Percentiles rank a stretch among this genome's conserved stretches.
These are phyloP conservation scores for Apis cerana DNA, from an alignment of 1,140 invertebrate species.

Conservation along the genomic window DNA sequence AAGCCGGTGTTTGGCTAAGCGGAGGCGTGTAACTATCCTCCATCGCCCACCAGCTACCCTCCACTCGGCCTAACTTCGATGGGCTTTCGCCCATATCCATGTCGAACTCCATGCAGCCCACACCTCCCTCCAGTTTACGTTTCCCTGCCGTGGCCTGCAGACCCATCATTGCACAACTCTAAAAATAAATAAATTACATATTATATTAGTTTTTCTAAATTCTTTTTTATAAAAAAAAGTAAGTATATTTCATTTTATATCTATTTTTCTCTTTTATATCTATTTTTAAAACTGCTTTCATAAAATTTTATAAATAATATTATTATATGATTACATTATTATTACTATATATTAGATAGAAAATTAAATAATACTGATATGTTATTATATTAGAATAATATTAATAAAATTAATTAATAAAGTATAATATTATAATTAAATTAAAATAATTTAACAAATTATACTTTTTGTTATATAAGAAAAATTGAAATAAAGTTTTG, in stretches of 20 bases:
- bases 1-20: slow-evolving; percentile 66
- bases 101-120: slow-evolving; percentile 80
- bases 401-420: too few relatives aligned
- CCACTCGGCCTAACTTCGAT: slow-evolving; percentile 77
- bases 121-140: slow-evolving; percentile 84
- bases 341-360: not conserved
- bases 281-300: too few relatives aligned
- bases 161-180: slow-evolving; percentile 90
- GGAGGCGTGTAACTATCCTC: slow-evolving; percentile 74
- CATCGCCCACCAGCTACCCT: slow-evolving; percentile 80
- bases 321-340: too few relatives aligned
- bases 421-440: not conserved
- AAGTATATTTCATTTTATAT: not conserved
- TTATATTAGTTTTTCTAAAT: not conserved
- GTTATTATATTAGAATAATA: not conserved
- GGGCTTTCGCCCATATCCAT: slow-evolving; percentile 80
- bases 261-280: not conserved
- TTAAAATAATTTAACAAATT: not conserved
- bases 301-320: too few relatives aligned
- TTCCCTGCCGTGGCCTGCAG: slow-evolving; percentile 88
- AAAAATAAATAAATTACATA: slow-evolving; percentile 70
- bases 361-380: not conserved
- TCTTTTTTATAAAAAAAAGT: too few relatives aligned
- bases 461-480: not conserved
- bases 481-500: too few relatives aligned